Evolutionary conservation across 2,888 invertebrate genomes (phyloP).

Genomic region (Heliconius erato): DNA sequence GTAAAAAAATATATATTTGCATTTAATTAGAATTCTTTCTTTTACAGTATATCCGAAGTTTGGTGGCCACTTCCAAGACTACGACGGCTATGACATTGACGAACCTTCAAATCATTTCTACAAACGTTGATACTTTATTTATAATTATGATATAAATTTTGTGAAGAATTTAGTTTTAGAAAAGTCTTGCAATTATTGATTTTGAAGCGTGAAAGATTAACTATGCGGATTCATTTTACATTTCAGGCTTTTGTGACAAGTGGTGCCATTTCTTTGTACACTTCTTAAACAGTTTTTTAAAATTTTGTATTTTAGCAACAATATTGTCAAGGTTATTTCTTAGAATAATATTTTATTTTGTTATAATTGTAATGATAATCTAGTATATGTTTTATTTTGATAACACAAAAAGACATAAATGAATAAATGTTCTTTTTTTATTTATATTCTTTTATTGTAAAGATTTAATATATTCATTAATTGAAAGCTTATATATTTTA

Average conservation of each 20-base stretch:
- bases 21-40: constrained; percentile 28
- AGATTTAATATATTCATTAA: background rate
- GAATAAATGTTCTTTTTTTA: background rate
- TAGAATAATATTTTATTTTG: background rate
- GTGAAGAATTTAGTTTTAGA: background rate
- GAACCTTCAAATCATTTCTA: constrained; percentile 59
- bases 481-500: background rate
- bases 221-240: background rate
- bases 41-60: constrained; percentile 73
- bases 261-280: constrained; percentile 5
- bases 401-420: no score
- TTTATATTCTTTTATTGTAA: no score
- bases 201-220: background rate
- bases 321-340: background rate
- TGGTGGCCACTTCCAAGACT: constrained; percentile 69
- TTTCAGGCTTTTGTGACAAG: background rate
- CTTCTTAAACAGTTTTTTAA: background rate
- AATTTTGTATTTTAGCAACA: background rate
- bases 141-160: constrained; percentile 2
- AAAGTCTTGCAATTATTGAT: background rate
- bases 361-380: no score
- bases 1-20: background rate
- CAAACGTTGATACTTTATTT: constrained; percentile 36
- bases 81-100: constrained; percentile 70
- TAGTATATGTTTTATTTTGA: no score